Conservation (phyloP, 2,888 invertebrate species). For the Sepioteuthis lessoniana region DNA sequence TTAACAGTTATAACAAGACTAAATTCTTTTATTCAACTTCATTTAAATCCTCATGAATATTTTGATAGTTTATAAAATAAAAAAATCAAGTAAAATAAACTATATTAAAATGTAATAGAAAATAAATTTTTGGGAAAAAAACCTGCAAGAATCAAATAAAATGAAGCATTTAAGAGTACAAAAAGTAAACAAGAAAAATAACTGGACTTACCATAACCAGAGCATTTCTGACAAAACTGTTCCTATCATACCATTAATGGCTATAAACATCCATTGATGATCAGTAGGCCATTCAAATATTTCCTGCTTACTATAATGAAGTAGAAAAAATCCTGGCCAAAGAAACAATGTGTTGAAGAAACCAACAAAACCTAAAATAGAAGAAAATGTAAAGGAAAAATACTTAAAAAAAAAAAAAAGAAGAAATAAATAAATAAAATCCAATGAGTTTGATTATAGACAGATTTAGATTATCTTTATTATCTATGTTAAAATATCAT, state of each 20-base stretch:
- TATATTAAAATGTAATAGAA: too few relatives aligned
- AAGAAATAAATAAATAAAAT: background rate
- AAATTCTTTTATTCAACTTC: too few relatives aligned
- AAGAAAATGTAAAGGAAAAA: background rate
- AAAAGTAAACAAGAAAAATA: background rate
- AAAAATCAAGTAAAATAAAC: too few relatives aligned
- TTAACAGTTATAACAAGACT: too few relatives aligned
- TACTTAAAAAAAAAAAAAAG: background rate
- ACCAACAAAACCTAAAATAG: slow-evolving; percentile 88
- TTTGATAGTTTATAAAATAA: too few relatives aligned
- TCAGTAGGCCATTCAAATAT: slow-evolving; percentile 88
- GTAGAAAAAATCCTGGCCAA: slow-evolving; percentile 91
- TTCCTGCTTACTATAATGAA: slow-evolving; percentile 88
- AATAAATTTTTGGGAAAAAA: too few relatives aligned
- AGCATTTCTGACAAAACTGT: slow-evolving; percentile 92
- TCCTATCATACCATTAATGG: slow-evolving; percentile 90
- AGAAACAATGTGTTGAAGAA: slow-evolving; percentile 89
- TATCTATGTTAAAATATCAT: too few relatives aligned
- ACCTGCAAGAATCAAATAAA: too few relatives aligned
- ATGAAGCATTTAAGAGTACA: too few relatives aligned
- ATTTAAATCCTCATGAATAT: too few relatives aligned
- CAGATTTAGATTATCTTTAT: too few relatives aligned
- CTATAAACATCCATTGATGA: slow-evolving; percentile 85
- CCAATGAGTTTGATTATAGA: too few relatives aligned
- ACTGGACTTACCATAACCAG: slow-evolving; percentile 85